Conservation (phyloP, 2,797 vertebrate genomes). For the Lepidocolaptes lacrymiger region DNA sequence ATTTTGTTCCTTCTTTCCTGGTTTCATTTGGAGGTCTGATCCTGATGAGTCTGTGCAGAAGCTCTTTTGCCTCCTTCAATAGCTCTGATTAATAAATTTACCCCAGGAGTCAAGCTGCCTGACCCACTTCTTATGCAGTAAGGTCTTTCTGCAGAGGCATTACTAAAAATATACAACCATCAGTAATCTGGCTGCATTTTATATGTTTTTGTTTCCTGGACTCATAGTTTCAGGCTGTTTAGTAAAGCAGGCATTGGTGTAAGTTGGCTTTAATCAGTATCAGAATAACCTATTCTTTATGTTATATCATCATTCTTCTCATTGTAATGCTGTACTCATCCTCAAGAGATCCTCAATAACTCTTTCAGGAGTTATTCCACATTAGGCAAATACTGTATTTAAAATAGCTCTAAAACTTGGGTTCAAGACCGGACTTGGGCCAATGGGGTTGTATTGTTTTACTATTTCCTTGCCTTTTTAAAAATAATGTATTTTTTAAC, state of each 20-base stretch:
- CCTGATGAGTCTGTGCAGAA: background rate
- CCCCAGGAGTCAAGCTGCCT: background rate
- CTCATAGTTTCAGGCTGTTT: background rate
- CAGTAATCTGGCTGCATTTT: background rate
- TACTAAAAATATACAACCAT: background rate
- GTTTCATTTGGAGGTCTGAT: background rate
- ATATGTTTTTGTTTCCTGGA: background rate
- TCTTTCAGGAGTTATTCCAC: background rate
- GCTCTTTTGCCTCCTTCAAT: background rate
- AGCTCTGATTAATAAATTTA: background rate
- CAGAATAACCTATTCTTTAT: background rate
- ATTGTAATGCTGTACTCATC: background rate
- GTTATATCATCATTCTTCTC: background rate
- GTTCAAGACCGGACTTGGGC: background rate
- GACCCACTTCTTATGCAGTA: background rate
- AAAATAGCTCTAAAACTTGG: background rate
- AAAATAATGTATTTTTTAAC: background rate
- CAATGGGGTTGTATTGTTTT: background rate
- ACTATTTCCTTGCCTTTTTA: background rate
- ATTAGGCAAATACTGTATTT: background rate
- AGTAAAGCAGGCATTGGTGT: background rate
- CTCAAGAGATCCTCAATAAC: background rate
- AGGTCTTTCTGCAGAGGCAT: background rate
- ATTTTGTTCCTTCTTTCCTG: background rate
- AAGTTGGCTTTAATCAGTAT: background rate